Conservation (phyloP, 2,888 invertebrate species). For the Colletes collaris region DNA sequence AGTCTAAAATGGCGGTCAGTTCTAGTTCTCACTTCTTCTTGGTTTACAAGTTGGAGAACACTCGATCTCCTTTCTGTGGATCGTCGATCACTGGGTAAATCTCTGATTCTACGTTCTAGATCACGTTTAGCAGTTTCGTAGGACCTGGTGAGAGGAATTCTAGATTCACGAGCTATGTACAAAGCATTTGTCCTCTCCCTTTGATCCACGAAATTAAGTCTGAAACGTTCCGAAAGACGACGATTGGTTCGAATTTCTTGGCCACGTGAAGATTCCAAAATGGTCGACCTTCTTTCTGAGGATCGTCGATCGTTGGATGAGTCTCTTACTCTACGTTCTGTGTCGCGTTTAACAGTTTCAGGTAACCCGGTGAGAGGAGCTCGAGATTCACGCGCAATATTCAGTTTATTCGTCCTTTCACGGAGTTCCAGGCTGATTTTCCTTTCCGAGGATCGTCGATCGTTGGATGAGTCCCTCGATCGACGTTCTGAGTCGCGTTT, state of each 20-base stretch:
- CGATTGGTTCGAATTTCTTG: constrained; percentile 7
- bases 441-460: background rate
- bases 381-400: no score
- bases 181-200: background rate
- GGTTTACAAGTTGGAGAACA: no score
- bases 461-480: background rate
- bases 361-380: background rate
- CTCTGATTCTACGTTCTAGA: background rate
- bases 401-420: background rate
- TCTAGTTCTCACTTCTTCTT: no score
- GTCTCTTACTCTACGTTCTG: background rate
- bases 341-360: background rate
- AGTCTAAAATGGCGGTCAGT: no score
- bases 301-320: background rate
- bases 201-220: background rate
- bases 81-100: background rate
- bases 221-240: background rate
- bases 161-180: background rate
- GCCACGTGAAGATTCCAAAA: background rate
- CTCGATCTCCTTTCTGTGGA: background rate
- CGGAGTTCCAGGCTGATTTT: no score
- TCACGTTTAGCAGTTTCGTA: background rate
- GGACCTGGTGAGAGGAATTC: background rate
- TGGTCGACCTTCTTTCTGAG: background rate
- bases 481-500: background rate